Evolutionary conservation across 2,113 vertebrate genomes (phyloP).

Genomic region (Pan paniscus): DNA sequence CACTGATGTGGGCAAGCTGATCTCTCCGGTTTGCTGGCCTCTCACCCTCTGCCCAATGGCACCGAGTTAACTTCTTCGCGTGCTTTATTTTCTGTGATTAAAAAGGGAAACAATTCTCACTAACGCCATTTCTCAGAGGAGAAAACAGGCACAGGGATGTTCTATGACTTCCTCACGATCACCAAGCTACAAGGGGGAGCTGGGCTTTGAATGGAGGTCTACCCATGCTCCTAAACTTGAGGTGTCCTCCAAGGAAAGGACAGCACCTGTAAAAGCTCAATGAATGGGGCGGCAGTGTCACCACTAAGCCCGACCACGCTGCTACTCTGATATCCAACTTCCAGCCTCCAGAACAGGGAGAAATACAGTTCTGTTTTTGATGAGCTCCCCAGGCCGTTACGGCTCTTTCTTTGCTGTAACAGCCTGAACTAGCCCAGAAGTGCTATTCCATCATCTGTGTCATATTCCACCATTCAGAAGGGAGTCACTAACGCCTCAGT

Average conservation of each 20-base stretch:
- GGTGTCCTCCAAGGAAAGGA: neutral
- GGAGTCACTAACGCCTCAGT: too few relatives aligned
- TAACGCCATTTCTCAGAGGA: neutral
- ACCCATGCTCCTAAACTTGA: neutral
- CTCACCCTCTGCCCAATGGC: neutral
- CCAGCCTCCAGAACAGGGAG: too few relatives aligned
- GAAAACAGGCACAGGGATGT: neutral
- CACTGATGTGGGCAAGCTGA: neutral
- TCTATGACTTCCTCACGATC: neutral
- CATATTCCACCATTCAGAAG: too few relatives aligned
- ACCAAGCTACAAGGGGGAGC: neutral
- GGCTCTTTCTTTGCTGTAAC: too few relatives aligned
- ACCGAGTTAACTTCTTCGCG: neutral
- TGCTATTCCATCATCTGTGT: too few relatives aligned
- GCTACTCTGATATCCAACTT: too few relatives aligned
- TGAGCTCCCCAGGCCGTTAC: too few relatives aligned
- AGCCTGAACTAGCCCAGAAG: too few relatives aligned
- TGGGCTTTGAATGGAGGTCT: neutral
- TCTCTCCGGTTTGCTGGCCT: neutral
- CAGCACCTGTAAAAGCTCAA: neutral
- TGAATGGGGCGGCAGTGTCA: neutral
- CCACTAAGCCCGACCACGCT: too few relatives aligned
- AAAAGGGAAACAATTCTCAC: neutral
- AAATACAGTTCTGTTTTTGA: too few relatives aligned
- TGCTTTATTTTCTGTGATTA: neutral